These are phyloP conservation scores for Calliphora vomitoria DNA, from an alignment of 2,888 invertebrate species.

Conservation along the genomic window DNA sequence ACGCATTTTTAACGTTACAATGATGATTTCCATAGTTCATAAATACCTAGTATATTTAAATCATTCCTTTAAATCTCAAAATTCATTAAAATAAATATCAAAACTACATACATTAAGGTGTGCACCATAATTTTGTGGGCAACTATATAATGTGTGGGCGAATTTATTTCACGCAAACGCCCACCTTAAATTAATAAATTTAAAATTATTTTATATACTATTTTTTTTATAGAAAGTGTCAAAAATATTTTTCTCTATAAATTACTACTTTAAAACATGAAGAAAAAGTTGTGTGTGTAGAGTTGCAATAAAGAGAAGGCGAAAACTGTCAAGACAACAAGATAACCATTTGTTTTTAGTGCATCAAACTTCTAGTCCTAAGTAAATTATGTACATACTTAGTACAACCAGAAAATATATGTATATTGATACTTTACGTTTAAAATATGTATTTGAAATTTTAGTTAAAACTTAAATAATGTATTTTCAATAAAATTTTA, in stretches of 20 bases:
- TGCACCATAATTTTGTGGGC: not conserved
- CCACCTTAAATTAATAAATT: slow-evolving; percentile 12
- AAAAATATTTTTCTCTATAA: slow-evolving; percentile 11
- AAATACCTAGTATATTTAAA: no score
- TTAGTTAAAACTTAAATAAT: not conserved
- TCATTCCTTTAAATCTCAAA: no score
- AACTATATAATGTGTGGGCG: slow-evolving; percentile 11
- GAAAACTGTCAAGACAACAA: not conserved
- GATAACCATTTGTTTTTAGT: not conserved
- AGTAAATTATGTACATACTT: not conserved
- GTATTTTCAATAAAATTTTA: not conserved
- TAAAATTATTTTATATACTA: not conserved
- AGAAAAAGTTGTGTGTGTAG: not conserved
- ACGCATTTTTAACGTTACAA: no score
- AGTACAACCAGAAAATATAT: not conserved
- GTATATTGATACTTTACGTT: not conserved
- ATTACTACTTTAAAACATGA: not conserved
- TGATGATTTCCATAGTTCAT: no score
- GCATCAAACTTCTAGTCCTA: not conserved
- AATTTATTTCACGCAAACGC: slow-evolving; percentile 25
- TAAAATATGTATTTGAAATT: not conserved
- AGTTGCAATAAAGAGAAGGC: not conserved
- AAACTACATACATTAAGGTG: not conserved
- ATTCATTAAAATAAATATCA: no score
- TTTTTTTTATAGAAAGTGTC: slow-evolving; percentile 1